Evolutionary conservation across 2,113 vertebrate species (phyloP), one percentile per base, ranked within the genome.

Genomic region (Gobius niger): DNA sequence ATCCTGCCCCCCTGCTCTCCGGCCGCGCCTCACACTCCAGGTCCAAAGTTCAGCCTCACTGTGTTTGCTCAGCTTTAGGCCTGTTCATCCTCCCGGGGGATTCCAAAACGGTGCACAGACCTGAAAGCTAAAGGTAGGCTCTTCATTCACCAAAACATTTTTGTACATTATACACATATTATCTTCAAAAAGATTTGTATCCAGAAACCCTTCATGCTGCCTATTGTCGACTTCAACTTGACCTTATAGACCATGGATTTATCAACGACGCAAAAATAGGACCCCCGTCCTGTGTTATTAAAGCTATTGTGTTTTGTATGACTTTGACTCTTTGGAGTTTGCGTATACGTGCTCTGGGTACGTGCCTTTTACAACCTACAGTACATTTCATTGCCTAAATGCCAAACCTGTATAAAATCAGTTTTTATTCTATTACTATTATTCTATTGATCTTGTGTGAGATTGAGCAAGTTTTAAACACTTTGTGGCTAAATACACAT

Each of bases 11-110:
- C 68, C 40, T 64, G 60, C 73, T 76, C 69, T 76, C 61, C 68
- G 57, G 11, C 53, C 57, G 34, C 9, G 24, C 44, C 74, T 77
- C 77, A 66, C 72, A 59, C 4, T 78, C 71, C 68, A 78, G 76
- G 89, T 92, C 85, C 90, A 92, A 92, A 92, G 89, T 82, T 87
- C 88, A n/a, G 9, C 65, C 77, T 44, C 51, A n/a, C 19, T 13
- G 13, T 85, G 76, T 87, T 88, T 87, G 78, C 67, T 88, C 69
- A 78, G 75, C 70, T 67, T 18, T 62, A 62, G 70, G 62, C 60
- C 75, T 44, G 64, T 66, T 54, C 51, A 52, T 46, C 44, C 19
- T 13, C 8, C 16, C 8, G 49, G 16, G 70, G 14, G 73, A 78
- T 73, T 65, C 66, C 61, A 42, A 34, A 24, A 72, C 77, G 68